Evolutionary conservation across 2,888 invertebrate genomes (phyloP).

Genomic region (Rhopalosiphum nymphaeae): DNA sequence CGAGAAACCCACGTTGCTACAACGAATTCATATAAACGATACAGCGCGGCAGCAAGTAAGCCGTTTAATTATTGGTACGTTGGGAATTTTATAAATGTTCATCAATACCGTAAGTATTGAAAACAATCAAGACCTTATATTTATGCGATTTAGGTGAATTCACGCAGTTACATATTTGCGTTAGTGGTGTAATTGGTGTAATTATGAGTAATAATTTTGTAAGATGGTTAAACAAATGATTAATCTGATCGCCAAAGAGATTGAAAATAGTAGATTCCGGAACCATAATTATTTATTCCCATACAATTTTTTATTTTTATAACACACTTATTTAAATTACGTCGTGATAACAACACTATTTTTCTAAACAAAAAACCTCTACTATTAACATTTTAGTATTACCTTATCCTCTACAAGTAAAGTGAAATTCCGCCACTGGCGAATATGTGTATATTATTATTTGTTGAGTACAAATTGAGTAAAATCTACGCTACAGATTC

Average conservation of each 20-base stretch:
- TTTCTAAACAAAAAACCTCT: background rate
- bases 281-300: background rate
- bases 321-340: too few species aligned
- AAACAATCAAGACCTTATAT: background rate
- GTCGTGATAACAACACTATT: background rate
- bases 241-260: background rate
- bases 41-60: background rate
- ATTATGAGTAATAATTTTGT: background rate
- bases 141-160: background rate
- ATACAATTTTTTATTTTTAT: too few species aligned
- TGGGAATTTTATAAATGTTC: background rate
- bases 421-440: background rate
- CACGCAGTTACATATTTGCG: background rate
- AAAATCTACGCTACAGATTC: too few species aligned
- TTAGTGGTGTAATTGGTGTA: background rate
- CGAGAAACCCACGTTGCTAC: background rate
- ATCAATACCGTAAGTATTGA: background rate
- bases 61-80: background rate
- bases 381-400: background rate
- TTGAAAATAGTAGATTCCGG: background rate
- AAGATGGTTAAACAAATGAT: background rate
- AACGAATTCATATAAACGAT: background rate
- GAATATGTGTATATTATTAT: background rate
- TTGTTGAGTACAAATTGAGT: background rate
- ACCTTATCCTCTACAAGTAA: background rate